Percentiles rank a stretch among this genome's conserved stretches.
Conservation (phyloP, 2,797 vertebrate species). For the Anas georgica region DNA sequence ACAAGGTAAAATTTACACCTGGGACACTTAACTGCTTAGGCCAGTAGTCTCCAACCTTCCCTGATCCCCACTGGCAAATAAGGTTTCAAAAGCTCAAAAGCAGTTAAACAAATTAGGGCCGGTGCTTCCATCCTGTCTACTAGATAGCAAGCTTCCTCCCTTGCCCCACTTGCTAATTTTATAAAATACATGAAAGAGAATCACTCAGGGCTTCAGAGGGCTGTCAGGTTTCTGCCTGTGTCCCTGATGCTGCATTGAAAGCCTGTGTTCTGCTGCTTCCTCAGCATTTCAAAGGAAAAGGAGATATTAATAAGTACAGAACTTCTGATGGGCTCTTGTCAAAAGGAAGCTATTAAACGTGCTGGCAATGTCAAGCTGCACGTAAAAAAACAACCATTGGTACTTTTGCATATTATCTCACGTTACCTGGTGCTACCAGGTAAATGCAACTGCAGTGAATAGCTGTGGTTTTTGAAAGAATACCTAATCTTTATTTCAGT, state of each 20-base stretch:
- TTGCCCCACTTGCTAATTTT: background rate
- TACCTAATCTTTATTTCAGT: background rate
- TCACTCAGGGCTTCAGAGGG: background rate
- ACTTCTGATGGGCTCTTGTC: slow-evolving; percentile 25
- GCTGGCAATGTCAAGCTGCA: background rate
- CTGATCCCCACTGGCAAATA: background rate
- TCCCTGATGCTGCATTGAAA: background rate
- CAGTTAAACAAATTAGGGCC: background rate
- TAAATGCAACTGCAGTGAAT: background rate
- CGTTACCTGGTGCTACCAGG: slow-evolving; percentile 30
- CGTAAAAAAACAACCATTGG: background rate
- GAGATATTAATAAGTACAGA: slow-evolving; percentile 1
- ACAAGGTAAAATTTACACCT: background rate
- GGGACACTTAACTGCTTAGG: background rate
- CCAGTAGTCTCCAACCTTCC: background rate
- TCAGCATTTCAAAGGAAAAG: slow-evolving; percentile 30
- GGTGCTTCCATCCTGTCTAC: background rate
- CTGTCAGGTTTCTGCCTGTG: background rate
- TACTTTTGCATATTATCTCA: slow-evolving; percentile 19
- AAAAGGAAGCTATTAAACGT: slow-evolving; percentile 36
- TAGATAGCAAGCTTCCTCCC: background rate
- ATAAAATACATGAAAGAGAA: background rate
- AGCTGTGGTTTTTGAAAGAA: background rate
- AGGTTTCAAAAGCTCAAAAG: background rate
- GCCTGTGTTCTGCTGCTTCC: slow-evolving; percentile 12